phyloP scores from a whole-genome alignment of 53 echinoderm and acorn worm species.

The Stichopus horrens region DNA sequence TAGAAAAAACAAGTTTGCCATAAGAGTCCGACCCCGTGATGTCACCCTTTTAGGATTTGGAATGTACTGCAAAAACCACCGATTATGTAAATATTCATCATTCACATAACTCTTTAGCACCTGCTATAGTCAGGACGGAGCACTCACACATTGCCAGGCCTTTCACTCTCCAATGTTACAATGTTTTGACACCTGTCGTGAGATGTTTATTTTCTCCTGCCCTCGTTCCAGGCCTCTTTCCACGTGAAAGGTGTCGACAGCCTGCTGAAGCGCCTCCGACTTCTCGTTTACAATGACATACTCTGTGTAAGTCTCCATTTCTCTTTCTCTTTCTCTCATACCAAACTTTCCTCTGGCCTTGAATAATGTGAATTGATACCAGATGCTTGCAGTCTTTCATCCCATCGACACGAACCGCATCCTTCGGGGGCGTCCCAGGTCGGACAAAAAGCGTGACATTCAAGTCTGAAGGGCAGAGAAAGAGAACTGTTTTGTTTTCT shows the following conservation, averaged over 20 bases:
- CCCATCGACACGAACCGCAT: too few relatives aligned
- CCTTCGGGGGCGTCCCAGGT: too few relatives aligned
- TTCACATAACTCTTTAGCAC: too few relatives aligned
- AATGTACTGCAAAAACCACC: too few relatives aligned
- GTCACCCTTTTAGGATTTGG: too few relatives aligned
- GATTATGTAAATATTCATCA: too few relatives aligned
- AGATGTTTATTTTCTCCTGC: neutral
- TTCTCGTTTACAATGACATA: constrained; percentile 54
- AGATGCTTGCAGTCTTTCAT: neutral
- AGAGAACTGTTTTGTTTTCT: too few relatives aligned
- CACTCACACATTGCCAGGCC: neutral
- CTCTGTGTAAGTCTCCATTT: constrained; percentile 60
- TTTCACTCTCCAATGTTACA: neutral
- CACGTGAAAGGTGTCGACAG: constrained; percentile 30
- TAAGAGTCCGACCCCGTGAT: too few relatives aligned
- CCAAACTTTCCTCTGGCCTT: neutral
- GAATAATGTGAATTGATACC: neutral
- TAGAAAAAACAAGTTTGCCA: too few relatives aligned
- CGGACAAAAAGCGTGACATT: too few relatives aligned
- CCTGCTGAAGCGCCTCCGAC: constrained; percentile 37
- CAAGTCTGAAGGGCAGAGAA: too few relatives aligned
- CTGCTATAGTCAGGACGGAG: neutral
- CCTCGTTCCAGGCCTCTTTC: constrained; percentile 47
- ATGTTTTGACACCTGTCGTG: neutral
- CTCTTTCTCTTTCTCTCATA: neutral